Percentiles rank a stretch among this genome's conserved stretches.
Conservation (phyloP, 2,888 invertebrate species). For the Cepaea hortensis region DNA sequence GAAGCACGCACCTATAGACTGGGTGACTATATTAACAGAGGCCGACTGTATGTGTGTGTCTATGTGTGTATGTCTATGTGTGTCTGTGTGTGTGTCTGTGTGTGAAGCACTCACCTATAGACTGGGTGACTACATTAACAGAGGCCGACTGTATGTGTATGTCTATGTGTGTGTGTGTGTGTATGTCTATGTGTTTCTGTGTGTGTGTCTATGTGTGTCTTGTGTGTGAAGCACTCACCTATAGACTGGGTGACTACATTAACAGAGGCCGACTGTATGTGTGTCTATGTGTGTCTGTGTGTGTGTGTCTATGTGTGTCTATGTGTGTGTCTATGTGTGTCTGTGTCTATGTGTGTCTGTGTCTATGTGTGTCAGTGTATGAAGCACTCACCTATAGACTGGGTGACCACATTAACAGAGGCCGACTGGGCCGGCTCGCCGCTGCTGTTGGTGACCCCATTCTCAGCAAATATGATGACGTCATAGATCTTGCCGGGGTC, state of each 20-base stretch:
- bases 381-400: slow-evolving; percentile 75
- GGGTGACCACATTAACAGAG: slow-evolving; percentile 89
- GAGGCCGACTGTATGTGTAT: neutral
- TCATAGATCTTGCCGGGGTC: slow-evolving; percentile 94
- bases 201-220: neutral
- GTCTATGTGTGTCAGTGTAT: too few species aligned
- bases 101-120: neutral
- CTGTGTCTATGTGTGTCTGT: too few species aligned
- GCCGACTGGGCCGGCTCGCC: slow-evolving; percentile 73
- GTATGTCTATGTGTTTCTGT: neutral
- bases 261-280: slow-evolving; percentile 78
- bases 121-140: too few species aligned
- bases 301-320: too few species aligned
- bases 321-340: too few species aligned
- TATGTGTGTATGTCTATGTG: neutral
- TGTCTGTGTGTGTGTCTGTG: neutral
- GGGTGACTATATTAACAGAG: too few species aligned
- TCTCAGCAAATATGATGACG: slow-evolving; percentile 92
- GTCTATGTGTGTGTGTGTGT: neutral
- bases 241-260: slow-evolving; percentile 89
- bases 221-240: too few species aligned
- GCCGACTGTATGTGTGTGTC: neutral
- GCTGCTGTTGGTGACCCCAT: slow-evolving; percentile 88
- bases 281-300: too few species aligned
- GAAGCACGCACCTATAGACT: too few species aligned